Base-by-base conservation (phyloP, 37 sponge, comb jelly and placozoan genomes). In the Halichondria panicea region DNA sequence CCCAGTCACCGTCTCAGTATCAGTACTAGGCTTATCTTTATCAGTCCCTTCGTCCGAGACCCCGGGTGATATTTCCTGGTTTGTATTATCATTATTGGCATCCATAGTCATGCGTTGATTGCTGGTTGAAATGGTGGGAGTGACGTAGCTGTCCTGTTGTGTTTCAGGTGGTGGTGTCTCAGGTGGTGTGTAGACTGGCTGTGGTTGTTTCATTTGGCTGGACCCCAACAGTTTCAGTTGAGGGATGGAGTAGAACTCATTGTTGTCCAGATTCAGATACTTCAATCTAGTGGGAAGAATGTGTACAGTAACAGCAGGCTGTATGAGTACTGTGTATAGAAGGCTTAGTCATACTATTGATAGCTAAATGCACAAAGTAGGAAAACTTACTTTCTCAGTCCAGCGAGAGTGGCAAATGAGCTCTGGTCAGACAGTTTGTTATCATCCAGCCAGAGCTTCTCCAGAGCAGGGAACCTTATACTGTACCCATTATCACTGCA, bases 401-500 rank as follows among this genome's bases (percentile, higher is more conserved):
- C 95, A 52, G 95, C 95, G 15, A 95, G 80, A 1, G 87, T 66
- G 34, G 95, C 81, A 78, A 95, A 95, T 4, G 89, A 84, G 18
- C 78, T 33, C 67, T 79, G 59, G 34, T 95, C 93, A 42, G 68
- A 41, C 38, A 95, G 65, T 33, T 80, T 77, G 45, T 95, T 95
- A 44, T 95, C 85, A 43, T 90, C 92, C 42, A 95, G 68, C 91
- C 88, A 88, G 44, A 95, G 81, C 46, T 44, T 81, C 83, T 95
- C 86, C 56, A 95, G 81, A 24, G 34, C 45, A 21, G 92, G 86
- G 63, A 72, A 94, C 15, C 88, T n/a, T 25, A 79, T 66, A n/a
- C n/a, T n/a, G n/a, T n/a, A n/a, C n/a, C n/a, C n/a, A n/a, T n/a
- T n/a, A n/a, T n/a, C n/a, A n/a, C n/a, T n/a, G n/a, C n/a, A n/a